Evolutionary conservation across 2,113 vertebrate species (phyloP).

Genomic region (Rynchops niger): DNA sequence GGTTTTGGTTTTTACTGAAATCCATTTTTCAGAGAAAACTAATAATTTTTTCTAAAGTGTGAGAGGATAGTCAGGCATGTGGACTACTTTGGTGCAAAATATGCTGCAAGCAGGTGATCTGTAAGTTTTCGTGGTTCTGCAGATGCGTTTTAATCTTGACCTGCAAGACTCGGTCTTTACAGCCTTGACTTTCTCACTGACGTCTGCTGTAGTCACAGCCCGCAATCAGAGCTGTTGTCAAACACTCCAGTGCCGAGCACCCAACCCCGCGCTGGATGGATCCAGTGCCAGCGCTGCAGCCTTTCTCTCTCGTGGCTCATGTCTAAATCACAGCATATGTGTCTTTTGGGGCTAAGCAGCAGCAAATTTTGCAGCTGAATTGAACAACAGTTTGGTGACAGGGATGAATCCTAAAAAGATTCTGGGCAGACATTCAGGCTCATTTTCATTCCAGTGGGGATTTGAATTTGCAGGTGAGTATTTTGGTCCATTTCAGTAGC

Average conservation of each 20-base stretch:
- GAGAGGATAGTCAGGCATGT: not conserved
- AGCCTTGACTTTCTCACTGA: not conserved
- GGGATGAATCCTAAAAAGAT: not conserved
- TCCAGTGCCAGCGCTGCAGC: not conserved
- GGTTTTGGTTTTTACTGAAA: not conserved
- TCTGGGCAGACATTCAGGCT: not conserved
- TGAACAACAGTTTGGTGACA: not conserved
- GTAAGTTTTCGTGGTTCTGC: not conserved
- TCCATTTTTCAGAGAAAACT: not conserved
- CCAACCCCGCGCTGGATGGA: not conserved
- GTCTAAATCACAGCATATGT: not conserved
- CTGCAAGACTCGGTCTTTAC: not conserved
- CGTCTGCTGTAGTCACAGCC: not conserved
- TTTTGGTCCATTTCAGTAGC: not conserved
- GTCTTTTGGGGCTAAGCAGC: not conserved
- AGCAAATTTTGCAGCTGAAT: not conserved
- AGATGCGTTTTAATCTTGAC: not conserved
- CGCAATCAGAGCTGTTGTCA: not conserved
- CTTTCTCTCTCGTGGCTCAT: not conserved
- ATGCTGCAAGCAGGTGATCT: fast-evolving
- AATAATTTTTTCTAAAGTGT: not conserved
- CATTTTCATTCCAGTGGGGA: not conserved
- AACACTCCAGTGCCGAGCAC: not conserved
- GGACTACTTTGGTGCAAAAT: not conserved
- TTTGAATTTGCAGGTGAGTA: not conserved